Evolutionary conservation across 2,888 invertebrate genomes (phyloP), one percentile per base, ranked within the genome.

Genomic region (Tryphoninae sp.): DNA sequence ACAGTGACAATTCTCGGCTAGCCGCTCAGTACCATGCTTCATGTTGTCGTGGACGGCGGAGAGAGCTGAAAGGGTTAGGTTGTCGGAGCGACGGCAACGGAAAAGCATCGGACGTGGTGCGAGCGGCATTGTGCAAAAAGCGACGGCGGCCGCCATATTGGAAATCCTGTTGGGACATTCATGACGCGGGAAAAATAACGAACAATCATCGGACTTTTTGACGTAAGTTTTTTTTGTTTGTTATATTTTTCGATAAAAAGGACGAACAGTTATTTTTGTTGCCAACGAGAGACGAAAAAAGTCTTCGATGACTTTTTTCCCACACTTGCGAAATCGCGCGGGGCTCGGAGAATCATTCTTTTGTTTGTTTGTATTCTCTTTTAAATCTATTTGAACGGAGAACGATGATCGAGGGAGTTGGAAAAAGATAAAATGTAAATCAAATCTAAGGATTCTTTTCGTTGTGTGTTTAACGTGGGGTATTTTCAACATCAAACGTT

Each of bases 171-270:
- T 19, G 49, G 67, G 40, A 51, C 6, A 40, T 59, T 2, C 11
- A 11, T 13, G 61, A 23, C n/a, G 19, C 22, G 19, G 65, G 68
- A 49, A n/a, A 61, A 64, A 68, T 68, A 77, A 82, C 68, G 64
- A 79, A 68, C 67, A 64, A 82, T 68, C 51, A 49, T 49, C 51
- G 77, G 64, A 61, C 51, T 58, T 80, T 83, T 84, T 86, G 88
- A 89, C 87, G 86, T 88, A 89, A 89, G 88, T 87, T 89, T 84
- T 89, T 86, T 88, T 87, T 89, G 33, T 33, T 84, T 89, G 87
- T 88, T 89, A 89, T 89, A 89, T 89, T 89, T 89, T 84, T 89
- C 49, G 68, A 76, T 89, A 89, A 89, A 89, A 89, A 89, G 89
- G 89, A 89, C 89, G 88, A 89, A 89, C 88, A 89, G 86, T 89